Conservation (phyloP, 2,797 vertebrate genomes). For the Nannoperca australis region DNA sequence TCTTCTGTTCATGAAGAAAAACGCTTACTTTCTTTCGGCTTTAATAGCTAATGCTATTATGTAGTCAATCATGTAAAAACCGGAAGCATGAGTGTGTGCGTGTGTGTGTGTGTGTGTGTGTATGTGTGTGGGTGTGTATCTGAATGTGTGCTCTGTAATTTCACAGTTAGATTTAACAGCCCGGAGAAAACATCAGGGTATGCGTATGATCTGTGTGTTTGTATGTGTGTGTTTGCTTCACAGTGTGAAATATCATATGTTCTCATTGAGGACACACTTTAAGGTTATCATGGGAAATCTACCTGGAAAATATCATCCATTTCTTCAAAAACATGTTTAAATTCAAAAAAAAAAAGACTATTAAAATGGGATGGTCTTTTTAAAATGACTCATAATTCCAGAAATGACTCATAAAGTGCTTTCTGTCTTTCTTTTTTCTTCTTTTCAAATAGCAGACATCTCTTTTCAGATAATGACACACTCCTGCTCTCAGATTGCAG, state of each 20-base stretch:
- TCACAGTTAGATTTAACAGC: constrained; percentile 39
- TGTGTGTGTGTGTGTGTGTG: not conserved
- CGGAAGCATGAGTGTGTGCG: constrained; percentile 40
- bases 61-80: constrained; percentile 60
- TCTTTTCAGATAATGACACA: constrained; percentile 63
- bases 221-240: not conserved
- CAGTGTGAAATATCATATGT: not conserved
- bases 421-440: constrained; percentile 22
- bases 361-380: constrained; percentile 59
- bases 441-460: constrained; percentile 46
- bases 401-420: constrained; percentile 73
- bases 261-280: not conserved
- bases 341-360: constrained; percentile 32
- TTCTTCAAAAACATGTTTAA: constrained; percentile 16
- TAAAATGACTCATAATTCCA: constrained; percentile 73
- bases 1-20: not conserved
- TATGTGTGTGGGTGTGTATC: not conserved
- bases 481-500: constrained; percentile 36
- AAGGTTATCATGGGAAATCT: constrained; percentile 9
- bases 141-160: constrained; percentile 18
- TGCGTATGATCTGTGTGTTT: not conserved
- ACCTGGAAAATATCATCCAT: constrained; percentile 14
- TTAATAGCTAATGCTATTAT: constrained; percentile 51
- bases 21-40: constrained; percentile 44
- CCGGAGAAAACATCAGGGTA: constrained; percentile 24